These are phyloP conservation scores for Neocrepidodera transversa DNA, from an alignment of 2,888 invertebrate genomes.

Conservation along the genomic window DNA sequence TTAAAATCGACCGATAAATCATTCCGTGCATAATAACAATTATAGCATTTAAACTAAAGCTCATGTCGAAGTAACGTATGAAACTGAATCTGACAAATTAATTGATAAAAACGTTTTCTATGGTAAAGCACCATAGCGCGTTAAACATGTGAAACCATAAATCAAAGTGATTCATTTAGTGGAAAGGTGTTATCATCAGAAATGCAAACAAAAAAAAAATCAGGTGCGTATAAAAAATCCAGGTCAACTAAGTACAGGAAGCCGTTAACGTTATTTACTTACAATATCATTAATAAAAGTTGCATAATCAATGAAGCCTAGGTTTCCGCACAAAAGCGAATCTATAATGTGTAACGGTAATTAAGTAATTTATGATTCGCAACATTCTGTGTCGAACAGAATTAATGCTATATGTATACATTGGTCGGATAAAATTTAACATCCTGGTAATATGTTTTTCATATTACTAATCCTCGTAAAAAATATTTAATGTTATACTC, in stretches of 20 bases:
- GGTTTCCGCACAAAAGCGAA: constrained; percentile 8
- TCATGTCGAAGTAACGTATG: too few relatives aligned
- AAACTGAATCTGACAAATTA: too few relatives aligned
- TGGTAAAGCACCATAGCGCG: background rate
- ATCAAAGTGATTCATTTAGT: background rate
- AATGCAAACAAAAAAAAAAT: background rate
- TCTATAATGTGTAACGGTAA: constrained; percentile 10
- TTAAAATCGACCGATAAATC: too few relatives aligned
- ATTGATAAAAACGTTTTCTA: background rate
- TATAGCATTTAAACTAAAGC: too few relatives aligned
- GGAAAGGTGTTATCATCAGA: background rate
- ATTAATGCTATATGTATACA: too few relatives aligned
- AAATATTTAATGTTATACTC: too few relatives aligned
- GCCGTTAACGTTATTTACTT: constrained; percentile 8
- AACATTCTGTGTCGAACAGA: background rate
- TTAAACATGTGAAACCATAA: background rate
- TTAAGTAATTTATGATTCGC: constrained; percentile 4
- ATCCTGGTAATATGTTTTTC: too few relatives aligned
- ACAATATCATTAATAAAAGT: constrained; percentile 2
- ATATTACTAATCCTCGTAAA: too few relatives aligned
- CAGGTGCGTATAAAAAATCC: constrained; percentile 5
- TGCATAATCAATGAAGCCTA: background rate
- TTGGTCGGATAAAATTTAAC: too few relatives aligned
- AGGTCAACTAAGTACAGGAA: constrained; percentile 14
- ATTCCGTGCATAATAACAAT: too few relatives aligned